Evolutionary conservation across 2,888 invertebrate species (phyloP), one percentile per base, ranked within the genome.

Genomic region (Icerya purchasi): DNA sequence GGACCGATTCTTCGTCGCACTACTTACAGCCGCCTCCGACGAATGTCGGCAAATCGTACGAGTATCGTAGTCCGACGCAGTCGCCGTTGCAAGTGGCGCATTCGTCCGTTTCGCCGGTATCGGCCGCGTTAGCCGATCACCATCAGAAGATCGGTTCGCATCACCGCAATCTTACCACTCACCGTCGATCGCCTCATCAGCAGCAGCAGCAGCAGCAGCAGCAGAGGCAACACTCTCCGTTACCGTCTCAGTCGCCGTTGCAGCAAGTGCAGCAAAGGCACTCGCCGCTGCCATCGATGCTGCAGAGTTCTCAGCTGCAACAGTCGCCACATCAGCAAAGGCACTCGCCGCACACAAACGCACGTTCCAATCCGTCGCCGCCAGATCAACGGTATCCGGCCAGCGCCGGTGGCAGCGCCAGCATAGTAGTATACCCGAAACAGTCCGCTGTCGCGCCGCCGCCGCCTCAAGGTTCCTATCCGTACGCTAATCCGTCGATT

Each of bases 251-350:
- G 54, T 18, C 8, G 18, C n/a, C 50, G 22, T 50, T 36, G 54
- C 14, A 59, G 61, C 69, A 1, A 71, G 63, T 69, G 72, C 66
- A 64, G 66, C 61, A 75, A 57, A 62, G 75, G 67, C 82, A 82
- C 68, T 78, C 79, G 67, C 81, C 81, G 71, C 50, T 22, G 25
- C 19, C 59, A 55, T 54, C 36, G 14, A 74, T 77, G 61, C 79
- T 79, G 70, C 74, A 75, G 65, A 79, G 58, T 5, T 62, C 63
- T 19, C 56, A 50, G 25, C 60, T 59, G 57, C 54, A 53, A 22
- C 58, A 53, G 20, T 62, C 64, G 21, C 57, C 62, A 63, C 67
- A 63, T 56, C 70, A 70, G n/a, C 71, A 70, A 64, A 70, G 64
- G 53, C 65, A 63, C 21, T 65, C 65, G 18, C 65, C 65, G 20